These are phyloP conservation scores for Papilio aristodemus DNA, from an alignment of 1,140 invertebrate species.

Conservation along the genomic window DNA sequence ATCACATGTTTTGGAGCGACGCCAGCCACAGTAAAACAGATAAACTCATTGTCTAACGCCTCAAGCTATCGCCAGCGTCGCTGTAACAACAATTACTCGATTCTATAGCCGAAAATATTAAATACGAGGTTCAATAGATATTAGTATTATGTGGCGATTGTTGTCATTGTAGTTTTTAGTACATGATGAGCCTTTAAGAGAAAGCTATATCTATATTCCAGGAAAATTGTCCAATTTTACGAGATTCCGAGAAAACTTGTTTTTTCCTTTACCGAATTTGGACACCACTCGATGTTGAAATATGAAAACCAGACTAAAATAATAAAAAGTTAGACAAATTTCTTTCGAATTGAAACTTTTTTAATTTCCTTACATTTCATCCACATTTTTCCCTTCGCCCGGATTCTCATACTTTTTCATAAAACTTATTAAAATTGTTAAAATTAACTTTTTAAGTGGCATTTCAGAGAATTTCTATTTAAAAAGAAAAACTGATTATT, in stretches of 20 bases:
- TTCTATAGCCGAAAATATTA: neutral
- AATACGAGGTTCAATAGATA: too few species aligned
- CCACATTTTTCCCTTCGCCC: neutral
- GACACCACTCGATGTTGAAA: neutral
- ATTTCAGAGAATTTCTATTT: neutral
- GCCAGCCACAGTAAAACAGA: neutral
- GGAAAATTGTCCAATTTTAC: neutral
- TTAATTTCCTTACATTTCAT: constrained; percentile 6
- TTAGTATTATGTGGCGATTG: too few species aligned
- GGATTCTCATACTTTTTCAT: neutral
- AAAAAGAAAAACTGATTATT: too few species aligned
- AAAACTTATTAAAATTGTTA: neutral
- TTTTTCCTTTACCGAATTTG: neutral
- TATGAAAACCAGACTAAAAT: constrained; percentile 6
- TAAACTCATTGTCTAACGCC: constrained; percentile 13
- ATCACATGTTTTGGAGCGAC: neutral
- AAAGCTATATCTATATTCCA: neutral
- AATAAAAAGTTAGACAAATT: neutral
- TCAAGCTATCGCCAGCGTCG: neutral
- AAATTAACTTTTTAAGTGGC: neutral
- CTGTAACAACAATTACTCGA: neutral
- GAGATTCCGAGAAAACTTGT: neutral
- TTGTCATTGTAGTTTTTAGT: too few species aligned
- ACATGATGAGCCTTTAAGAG: too few species aligned
- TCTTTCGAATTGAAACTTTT: constrained; percentile 19